Percentiles rank a stretch among this genome's conserved stretches.
Conservation (phyloP, 1,140 invertebrate genomes). For the Oppia nitens region DNA sequence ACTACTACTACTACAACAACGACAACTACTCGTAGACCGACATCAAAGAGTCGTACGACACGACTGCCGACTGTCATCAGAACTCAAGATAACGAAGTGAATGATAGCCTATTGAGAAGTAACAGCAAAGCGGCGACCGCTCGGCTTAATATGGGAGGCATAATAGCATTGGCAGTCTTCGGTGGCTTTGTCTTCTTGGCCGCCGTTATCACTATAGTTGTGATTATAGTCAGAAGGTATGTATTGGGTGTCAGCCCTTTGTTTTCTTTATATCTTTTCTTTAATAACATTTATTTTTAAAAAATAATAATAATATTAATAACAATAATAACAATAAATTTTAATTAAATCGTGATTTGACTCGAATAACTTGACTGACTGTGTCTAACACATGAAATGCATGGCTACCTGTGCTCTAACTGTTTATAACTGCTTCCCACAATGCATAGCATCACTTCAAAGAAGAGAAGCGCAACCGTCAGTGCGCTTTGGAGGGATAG, state of each 20-base stretch:
- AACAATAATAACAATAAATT: conserved; percentile 37
- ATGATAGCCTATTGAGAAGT: conserved; percentile 1
- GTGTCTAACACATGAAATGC: background rate
- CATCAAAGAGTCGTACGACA: background rate
- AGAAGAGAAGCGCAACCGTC: conserved; percentile 9
- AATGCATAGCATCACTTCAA: conserved; percentile 2
- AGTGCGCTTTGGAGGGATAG: conserved; percentile 1
- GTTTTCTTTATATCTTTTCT: conserved; percentile 5
- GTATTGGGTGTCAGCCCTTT: conserved; percentile 16
- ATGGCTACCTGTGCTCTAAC: background rate
- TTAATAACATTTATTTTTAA: background rate
- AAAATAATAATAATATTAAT: conserved; percentile 30
- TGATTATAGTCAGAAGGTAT: conserved; percentile 76
- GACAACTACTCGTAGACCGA: background rate
- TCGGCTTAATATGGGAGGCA: conserved; percentile 59
- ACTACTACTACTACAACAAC: conserved; percentile 24
- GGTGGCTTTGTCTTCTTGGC: conserved; percentile 75
- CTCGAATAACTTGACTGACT: too few species aligned
- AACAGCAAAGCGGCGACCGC: conserved; percentile 46
- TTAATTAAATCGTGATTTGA: too few species aligned
- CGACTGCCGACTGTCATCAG: conserved; percentile 33
- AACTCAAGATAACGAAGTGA: conserved; percentile 32
- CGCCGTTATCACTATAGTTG: conserved; percentile 68
- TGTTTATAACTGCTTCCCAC: background rate
- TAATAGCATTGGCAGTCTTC: conserved; percentile 73